Evolutionary conservation across 1,140 invertebrate genomes (phyloP), one percentile per base, ranked within the genome.

Genomic region (Sitobion miscanthi): DNA sequence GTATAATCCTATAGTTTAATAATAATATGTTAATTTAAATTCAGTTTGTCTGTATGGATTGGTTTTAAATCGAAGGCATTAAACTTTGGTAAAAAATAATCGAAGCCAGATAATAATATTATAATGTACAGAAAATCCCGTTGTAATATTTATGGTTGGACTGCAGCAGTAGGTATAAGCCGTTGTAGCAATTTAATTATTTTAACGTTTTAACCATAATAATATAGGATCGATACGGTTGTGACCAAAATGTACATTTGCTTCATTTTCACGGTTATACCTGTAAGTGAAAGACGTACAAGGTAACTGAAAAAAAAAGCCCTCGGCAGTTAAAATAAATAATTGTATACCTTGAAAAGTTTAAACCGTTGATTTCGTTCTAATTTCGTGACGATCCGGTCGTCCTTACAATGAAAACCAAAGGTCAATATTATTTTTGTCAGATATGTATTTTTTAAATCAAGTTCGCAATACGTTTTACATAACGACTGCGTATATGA

Each of bases 331-430:
- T 90, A 54, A 52, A 62, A 42, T 54, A 62, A 45, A 62, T 62
- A 42, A 77, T 77, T n/a, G 49, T 90, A 20, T 45, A 62, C 89
- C 89, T 90, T 90, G 89, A 90, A 90, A 90, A 90, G 20, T 11
- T 57, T 57, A 90, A 62, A 54, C 52, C 89, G 35, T 90, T 62
- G 89, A n/a, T 54, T 89, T 62, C 23, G 35, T 62, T 90, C 89
- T 62, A 57, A 57, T 57, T 90, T 54, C 89, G 89, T 90, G 52
- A 21, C n/a, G 52, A 62, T 42, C 57, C 25, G 35, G 89, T 90
- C n/a, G 57, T 90, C 89, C 89, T 62, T 90, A 62, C 38, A 35
- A 62, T 90, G n/a, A 30, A 57, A 90, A 62, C 14, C 21, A 25
- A 54, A 90, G 89, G 89, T 38, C 89, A 42, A 90, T 42, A 49